Evolutionary conservation across 2,888 invertebrate genomes (phyloP).

Genomic region (Endomychus coccineus): DNA sequence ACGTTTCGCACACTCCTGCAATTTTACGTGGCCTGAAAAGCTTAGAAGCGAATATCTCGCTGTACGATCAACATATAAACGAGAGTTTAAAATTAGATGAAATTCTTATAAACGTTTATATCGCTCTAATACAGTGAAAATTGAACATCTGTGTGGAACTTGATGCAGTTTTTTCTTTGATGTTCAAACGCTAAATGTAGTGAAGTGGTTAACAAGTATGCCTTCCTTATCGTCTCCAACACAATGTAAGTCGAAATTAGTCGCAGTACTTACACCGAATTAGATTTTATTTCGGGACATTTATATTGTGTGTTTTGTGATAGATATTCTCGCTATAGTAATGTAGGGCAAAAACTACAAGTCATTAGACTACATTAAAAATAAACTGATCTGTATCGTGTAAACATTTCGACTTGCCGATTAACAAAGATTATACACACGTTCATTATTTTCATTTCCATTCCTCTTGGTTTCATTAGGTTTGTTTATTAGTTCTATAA

Average conservation of each 20-base stretch:
- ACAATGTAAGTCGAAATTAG: slow-evolving; percentile 28
- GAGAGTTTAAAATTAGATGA: slow-evolving; percentile 38
- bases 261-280: slow-evolving; percentile 1
- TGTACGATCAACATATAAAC: slow-evolving; percentile 14
- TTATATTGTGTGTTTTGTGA: slow-evolving; percentile 7
- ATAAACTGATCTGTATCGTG: slow-evolving; percentile 21
- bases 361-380: slow-evolving; percentile 22
- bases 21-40: slow-evolving; percentile 10
- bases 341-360: slow-evolving; percentile 20
- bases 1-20: slow-evolving; percentile 13
- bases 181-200: too few relatives aligned
- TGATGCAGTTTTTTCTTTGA: background rate
- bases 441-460: too few relatives aligned
- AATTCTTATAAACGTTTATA: slow-evolving; percentile 29
- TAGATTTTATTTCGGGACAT: background rate
- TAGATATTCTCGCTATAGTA: slow-evolving; percentile 3
- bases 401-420: slow-evolving; percentile 26
- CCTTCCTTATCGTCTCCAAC: slow-evolving; percentile 33
- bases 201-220: too few relatives aligned
- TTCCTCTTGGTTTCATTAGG: too few relatives aligned
- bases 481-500: too few relatives aligned
- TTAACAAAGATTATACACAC: too few relatives aligned
- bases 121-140: slow-evolving; percentile 21
- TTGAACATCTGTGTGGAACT: slow-evolving; percentile 18
- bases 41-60: slow-evolving; percentile 3